Percentiles rank a stretch among this genome's conserved stretches.
Evolutionary conservation across 2,888 invertebrate species (phyloP).

Genomic region (Oxycera nigricornis): DNA sequence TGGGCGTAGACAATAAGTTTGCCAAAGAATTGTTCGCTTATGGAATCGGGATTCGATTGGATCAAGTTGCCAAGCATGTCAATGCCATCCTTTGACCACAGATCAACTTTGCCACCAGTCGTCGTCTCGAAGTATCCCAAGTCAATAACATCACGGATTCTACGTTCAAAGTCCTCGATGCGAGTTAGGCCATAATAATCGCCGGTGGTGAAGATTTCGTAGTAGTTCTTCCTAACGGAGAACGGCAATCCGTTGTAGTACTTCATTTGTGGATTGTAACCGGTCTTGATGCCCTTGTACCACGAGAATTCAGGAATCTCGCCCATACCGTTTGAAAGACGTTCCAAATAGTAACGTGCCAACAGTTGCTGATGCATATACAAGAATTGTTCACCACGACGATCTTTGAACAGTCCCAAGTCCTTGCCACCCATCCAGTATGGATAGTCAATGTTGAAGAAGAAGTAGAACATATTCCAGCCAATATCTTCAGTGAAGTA

Average conservation of each 20-base stretch:
- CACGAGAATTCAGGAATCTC: slow-evolving; percentile 69
- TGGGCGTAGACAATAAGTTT: slow-evolving; percentile 31
- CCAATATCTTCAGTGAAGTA: slow-evolving; percentile 75
- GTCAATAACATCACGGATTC: slow-evolving; percentile 64
- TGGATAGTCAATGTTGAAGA: slow-evolving; percentile 66
- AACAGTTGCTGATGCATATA: slow-evolving; percentile 73
- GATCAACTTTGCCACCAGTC: slow-evolving; percentile 53
- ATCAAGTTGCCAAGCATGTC: slow-evolving; percentile 64
- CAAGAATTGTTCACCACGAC: slow-evolving; percentile 71
- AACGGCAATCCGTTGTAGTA: slow-evolving; percentile 72
- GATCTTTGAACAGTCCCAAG: slow-evolving; percentile 65
- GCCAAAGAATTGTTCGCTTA: slow-evolving; percentile 24
- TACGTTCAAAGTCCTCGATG: slow-evolving; percentile 56
- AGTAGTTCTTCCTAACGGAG: slow-evolving; percentile 69
- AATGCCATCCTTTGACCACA: slow-evolving; percentile 60
- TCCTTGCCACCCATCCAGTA: slow-evolving; percentile 69
- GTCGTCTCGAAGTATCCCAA: slow-evolving; percentile 59
- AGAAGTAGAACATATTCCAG: slow-evolving; percentile 68
- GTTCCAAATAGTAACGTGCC: slow-evolving; percentile 78
- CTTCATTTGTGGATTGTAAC: slow-evolving; percentile 70
- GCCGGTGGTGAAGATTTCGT: slow-evolving; percentile 62
- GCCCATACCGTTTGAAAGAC: slow-evolving; percentile 73
- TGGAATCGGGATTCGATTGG: slow-evolving; percentile 60
- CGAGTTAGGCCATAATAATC: slow-evolving; percentile 61
- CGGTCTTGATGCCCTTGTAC: slow-evolving; percentile 65